A percentile compares a stretch with the other conserved stretches of the same genome.
Conservation (phyloP, 2,888 invertebrate genomes). For the Ernsta delagoae region DNA sequence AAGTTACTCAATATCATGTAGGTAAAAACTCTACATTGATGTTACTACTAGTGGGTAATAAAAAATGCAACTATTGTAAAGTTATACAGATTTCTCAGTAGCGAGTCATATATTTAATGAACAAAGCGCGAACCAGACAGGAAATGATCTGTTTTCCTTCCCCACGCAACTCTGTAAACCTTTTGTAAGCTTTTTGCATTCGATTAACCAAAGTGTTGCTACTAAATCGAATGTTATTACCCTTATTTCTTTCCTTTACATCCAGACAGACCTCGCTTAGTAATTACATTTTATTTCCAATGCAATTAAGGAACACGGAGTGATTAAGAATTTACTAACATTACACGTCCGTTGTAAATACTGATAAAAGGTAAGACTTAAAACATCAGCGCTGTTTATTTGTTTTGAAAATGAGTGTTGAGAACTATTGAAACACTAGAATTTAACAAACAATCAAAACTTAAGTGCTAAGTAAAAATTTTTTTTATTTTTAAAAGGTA, state of each 20-base stretch:
- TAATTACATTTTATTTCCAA: constrained; percentile 6
- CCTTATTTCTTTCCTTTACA: background rate
- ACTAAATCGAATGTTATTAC: constrained; percentile 10
- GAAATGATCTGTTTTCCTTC: constrained; percentile 2
- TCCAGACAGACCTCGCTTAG: background rate
- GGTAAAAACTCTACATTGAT: too few relatives aligned
- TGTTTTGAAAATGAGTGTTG: background rate
- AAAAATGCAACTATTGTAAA: background rate
- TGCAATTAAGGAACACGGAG: background rate
- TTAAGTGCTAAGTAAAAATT: too few relatives aligned
- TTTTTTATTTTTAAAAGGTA: too few relatives aligned
- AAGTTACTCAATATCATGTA: too few relatives aligned
- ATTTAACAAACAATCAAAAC: too few relatives aligned
- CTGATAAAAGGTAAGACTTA: background rate
- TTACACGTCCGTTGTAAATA: background rate
- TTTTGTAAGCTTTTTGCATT: constrained; percentile 1
- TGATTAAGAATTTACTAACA: background rate
- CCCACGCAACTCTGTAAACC: background rate
- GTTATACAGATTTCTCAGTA: background rate
- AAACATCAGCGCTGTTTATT: too few relatives aligned
- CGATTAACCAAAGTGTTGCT: background rate
- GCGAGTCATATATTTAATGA: background rate
- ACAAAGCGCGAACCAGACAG: background rate
- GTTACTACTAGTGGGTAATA: too few relatives aligned
- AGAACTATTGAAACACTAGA: too few relatives aligned